These are phyloP conservation scores for Leptodactylus fuscus DNA, from an alignment of 2,113 vertebrate species.

Conservation along the genomic window DNA sequence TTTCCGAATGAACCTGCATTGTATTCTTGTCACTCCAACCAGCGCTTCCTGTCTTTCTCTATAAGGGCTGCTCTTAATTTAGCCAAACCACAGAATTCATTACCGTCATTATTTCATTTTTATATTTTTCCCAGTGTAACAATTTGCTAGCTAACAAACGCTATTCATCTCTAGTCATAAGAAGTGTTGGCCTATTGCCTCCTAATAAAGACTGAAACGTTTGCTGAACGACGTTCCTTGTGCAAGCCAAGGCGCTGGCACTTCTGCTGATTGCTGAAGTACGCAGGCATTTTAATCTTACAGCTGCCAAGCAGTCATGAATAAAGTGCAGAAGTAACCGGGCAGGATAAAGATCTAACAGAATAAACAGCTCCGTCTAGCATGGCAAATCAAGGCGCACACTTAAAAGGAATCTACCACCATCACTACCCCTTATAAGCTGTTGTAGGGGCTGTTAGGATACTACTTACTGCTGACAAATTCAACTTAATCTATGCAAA, in stretches of 20 bases:
- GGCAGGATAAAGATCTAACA: neutral
- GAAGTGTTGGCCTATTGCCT: neutral
- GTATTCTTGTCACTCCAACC: too few relatives aligned
- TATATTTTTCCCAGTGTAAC: neutral
- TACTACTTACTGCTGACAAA: too few relatives aligned
- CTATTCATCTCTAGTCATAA: neutral
- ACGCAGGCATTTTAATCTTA: neutral
- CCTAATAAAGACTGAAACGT: neutral
- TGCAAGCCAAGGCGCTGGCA: neutral
- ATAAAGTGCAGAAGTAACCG: neutral
- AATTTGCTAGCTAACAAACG: neutral
- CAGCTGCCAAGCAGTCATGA: neutral
- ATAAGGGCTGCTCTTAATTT: neutral
- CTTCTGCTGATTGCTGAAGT: slow-evolving; percentile 19
- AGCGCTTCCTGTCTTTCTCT: neutral
- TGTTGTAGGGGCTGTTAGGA: too few relatives aligned
- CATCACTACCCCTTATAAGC: too few relatives aligned
- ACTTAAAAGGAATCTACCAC: too few relatives aligned
- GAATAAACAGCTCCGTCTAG: too few relatives aligned
- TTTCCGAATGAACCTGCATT: too few relatives aligned
- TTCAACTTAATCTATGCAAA: too few relatives aligned
- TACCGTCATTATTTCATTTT: neutral
- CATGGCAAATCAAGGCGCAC: neutral
- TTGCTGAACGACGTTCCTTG: neutral
- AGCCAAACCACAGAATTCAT: neutral